Percentiles rank a stretch among this genome's conserved stretches.
Conservation (phyloP, 2,888 invertebrate species). For the Polyommatus iphigenia region DNA sequence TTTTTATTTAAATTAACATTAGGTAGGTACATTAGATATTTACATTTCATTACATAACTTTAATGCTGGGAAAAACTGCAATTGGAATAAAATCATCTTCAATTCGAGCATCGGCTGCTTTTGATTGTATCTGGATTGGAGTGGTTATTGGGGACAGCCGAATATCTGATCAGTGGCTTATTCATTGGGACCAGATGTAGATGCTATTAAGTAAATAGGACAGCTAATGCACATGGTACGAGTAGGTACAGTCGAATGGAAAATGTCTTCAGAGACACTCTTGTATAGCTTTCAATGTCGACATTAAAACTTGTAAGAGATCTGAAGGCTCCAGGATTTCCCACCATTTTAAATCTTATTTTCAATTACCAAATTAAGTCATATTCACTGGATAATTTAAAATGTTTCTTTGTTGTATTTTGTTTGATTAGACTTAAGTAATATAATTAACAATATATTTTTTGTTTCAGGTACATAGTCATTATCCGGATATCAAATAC, state of each 20-base stretch:
- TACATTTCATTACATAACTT: neutral
- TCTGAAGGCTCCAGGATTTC: neutral
- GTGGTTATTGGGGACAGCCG: conserved; percentile 36
- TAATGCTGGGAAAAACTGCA: neutral
- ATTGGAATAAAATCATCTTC: neutral
- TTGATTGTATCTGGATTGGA: conserved; percentile 37
- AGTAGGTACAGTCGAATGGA: conserved; percentile 2
- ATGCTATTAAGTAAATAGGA: conserved; percentile 52
- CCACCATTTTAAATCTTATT: neutral
- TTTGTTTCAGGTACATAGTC: conserved; percentile 46
- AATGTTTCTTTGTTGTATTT: neutral
- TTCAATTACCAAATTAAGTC: conserved; percentile 5
- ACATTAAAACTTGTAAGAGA: neutral
- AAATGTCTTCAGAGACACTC: conserved; percentile 11
- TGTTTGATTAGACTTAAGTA: neutral
- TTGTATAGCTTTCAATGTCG: neutral
- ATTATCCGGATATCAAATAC: conserved; percentile 22
- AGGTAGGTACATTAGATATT: too few species aligned
- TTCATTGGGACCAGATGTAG: conserved; percentile 70
- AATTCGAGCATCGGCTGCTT: conserved; percentile 17
- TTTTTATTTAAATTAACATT: too few species aligned
- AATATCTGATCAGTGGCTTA: conserved; percentile 49
- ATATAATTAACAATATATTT: conserved; percentile 24
- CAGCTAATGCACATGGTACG: conserved; percentile 40
- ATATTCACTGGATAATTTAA: too few species aligned